Base-by-base conservation (phyloP, 2,113 vertebrate genomes). In the Mus pahari region DNA sequence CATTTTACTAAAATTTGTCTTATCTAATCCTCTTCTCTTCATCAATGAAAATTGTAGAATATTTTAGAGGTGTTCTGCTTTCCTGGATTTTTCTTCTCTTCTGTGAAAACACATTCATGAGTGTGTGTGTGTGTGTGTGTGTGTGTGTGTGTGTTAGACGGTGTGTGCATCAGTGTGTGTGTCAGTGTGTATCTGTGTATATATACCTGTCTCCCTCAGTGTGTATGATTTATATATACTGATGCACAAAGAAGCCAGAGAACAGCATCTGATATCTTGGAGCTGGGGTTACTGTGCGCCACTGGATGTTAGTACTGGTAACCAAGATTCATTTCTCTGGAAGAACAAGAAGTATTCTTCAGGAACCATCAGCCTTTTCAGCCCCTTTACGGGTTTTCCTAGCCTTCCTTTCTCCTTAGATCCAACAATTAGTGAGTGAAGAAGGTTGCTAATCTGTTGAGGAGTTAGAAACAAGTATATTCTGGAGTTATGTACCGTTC, bases 391-490 rank as follows among this genome's bases (percentile, higher is more conserved):
- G 70, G 3, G 11, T 4, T 71, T 94, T 60, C 13, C 17, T 83
- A 26, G 82, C 2, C 20, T 89, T 95, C 62, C 14, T 11, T 89
- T 17, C 7, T 86, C 36, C 13, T n/a, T 58, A 88, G 13, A 3
- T 64, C 45, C 66, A 88, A 79, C 73, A 58, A 26, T 42, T 4
- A 70, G 24, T 79, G 92, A 83, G 4, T 71, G 20, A 0, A 64
- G 60, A 95, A 66, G 53, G 45, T 11, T 50, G 58, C 77, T 4
- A 84, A 13, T 58, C 78, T 89, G 42, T 64, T 10, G 50, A 92
- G 9, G 22, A 55, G 13, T 92, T 82, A 17, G n/a, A 86, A 94
- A 88, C n/a, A 88, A 97, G 73, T 50, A 48, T 78, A 39, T 91
- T 39, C 68, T 94, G 13, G 45, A 87, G 89, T 77, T 39, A 74